phyloP scores from a whole-genome alignment of 2,797 vertebrate genomes.

The Anguilla obscura region DNA sequence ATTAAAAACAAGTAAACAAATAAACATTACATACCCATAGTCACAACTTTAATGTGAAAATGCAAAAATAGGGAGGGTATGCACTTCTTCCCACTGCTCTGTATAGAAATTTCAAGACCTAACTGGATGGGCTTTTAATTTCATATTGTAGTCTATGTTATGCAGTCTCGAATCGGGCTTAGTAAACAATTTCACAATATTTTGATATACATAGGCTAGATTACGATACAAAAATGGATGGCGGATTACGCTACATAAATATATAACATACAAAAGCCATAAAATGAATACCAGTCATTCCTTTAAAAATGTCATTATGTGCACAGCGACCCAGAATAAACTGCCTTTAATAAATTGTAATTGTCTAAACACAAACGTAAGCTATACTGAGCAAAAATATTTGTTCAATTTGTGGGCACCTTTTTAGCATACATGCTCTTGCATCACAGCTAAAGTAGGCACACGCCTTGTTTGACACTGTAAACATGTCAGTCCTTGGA shows the following conservation, averaged over 20 bases:
- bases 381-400: neutral
- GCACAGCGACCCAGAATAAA: neutral
- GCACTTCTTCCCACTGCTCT: neutral
- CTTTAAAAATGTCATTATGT: neutral
- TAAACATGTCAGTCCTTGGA: neutral
- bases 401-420: neutral
- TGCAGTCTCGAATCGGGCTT: neutral
- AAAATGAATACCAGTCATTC: neutral
- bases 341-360: no score
- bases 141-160: neutral
- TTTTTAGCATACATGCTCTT: neutral
- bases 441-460: no score
- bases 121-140: neutral
- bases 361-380: no score
- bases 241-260: neutral
- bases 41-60: neutral
- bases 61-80: neutral
- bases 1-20: neutral
- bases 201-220: neutral
- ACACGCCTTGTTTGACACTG: neutral
- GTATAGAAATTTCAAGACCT: neutral
- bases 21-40: neutral
- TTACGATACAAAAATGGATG: neutral
- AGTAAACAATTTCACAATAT: neutral
- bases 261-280: neutral